Base-by-base conservation (phyloP, 2,797 vertebrate genomes). In the Sebastes iracundus region DNA sequence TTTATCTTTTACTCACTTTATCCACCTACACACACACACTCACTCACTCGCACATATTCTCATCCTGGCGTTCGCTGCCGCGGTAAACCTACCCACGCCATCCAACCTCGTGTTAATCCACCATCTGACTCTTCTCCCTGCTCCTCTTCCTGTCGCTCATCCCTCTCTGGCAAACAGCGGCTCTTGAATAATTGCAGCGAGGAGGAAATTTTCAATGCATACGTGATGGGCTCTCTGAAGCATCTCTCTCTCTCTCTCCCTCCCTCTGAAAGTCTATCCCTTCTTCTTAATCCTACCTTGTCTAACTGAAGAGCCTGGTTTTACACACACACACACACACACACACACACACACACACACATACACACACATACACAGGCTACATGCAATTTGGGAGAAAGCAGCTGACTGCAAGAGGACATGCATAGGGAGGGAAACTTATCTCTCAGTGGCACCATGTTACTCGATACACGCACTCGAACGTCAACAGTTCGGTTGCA, bases 201-300 rank as follows among this genome's bases (percentile, higher is more conserved):
- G 93, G 82, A 88, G 84, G 92, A 93, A 94, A 93, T 95, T 96
- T 95, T 95, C 94, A 96, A 96, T 96, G 96, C 94, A 96, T 96
- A 96, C 91, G 59, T 96, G 96, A 96, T 96, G 91, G 92, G 93
- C 87, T 91, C 90, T 92, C 86, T 87, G 86, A 87, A 89, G 90
- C 90, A 83, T 81, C 83, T 84, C 83, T 80, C 79, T 56, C 32
- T 65, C 81, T 58, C 72, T 76, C 79, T 77, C 87, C 82, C 72
- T 75, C 89, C 63, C 81, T 79, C 84, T 90, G 93, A 93, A 94
- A 94, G 84, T 93, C 92, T 92, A 93, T 92, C 91, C 84, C 75
- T 85, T 91, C 87, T 87, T 77, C 88, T 89, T 94, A 94, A 95
- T 94, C 95, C 93, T n/a, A 92, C 93, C 92, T 92, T 87, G 92